Evolutionary conservation across 2,113 vertebrate genomes (phyloP).

Genomic region (Suricata suricatta): DNA sequence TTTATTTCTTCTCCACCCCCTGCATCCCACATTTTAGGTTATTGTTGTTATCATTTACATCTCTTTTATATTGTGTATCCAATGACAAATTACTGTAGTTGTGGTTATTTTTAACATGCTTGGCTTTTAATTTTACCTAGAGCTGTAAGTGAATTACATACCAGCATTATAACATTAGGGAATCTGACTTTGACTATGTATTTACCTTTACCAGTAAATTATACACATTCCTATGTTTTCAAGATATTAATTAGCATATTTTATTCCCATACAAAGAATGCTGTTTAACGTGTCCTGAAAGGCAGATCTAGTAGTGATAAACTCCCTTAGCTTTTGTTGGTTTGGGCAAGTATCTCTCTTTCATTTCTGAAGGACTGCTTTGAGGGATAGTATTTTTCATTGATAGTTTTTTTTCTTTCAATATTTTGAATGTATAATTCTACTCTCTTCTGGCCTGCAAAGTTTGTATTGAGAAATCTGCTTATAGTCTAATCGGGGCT

Average conservation of each 20-base stretch:
- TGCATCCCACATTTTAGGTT: not conserved
- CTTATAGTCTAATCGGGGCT: not conserved
- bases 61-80: not conserved
- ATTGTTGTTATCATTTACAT: not conserved
- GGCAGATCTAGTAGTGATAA: not conserved
- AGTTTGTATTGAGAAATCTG: not conserved
- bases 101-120: not conserved
- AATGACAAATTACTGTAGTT: not conserved
- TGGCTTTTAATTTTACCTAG: not conserved
- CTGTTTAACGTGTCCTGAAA: not conserved
- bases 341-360: not conserved
- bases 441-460: not conserved
- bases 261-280: not conserved
- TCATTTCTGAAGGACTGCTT: not conserved
- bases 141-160: not conserved
- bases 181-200: not conserved
- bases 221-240: not conserved
- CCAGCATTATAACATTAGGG: not conserved
- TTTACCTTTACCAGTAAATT: not conserved
- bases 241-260: not conserved
- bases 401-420: not conserved
- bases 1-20: not conserved
- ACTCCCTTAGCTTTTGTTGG: not conserved
- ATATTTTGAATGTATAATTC: not conserved
- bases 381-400: not conserved